These are phyloP conservation scores for Hetaerina titia DNA, from an alignment of 2,888 invertebrate genomes.

Conservation along the genomic window DNA sequence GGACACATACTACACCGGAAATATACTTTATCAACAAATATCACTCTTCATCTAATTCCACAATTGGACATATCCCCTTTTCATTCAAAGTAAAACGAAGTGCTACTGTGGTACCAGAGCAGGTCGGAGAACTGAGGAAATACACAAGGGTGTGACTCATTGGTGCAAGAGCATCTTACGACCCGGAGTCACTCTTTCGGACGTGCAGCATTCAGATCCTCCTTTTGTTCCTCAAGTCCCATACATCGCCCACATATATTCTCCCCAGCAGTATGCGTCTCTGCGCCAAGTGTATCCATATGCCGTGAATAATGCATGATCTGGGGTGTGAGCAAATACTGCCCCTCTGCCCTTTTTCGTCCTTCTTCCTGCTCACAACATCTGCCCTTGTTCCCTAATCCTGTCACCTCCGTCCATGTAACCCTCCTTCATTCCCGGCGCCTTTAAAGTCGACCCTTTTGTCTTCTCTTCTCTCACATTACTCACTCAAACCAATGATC, in stretches of 20 bases:
- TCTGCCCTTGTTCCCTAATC: neutral
- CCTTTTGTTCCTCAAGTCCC: neutral
- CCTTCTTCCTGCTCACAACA: neutral
- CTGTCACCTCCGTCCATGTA: neutral
- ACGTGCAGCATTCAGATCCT: neutral
- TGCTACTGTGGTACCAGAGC: no score
- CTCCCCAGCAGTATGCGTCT: neutral
- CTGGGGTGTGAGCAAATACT: neutral
- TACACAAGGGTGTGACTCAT: neutral
- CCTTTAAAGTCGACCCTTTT: neutral
- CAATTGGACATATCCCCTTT: no score
- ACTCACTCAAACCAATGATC: neutral
- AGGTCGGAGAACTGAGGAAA: no score
- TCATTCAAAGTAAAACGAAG: no score
- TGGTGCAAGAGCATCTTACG: neutral
- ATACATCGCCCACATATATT: neutral
- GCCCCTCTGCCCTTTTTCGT: neutral
- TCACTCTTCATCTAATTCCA: no score
- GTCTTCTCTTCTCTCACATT: neutral
- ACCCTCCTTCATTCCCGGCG: neutral
- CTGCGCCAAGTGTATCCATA: constrained; percentile 53
- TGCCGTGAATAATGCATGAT: constrained; percentile 61
- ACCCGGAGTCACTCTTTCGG: neutral
- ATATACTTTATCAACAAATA: no score
- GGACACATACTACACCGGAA: no score